Conservation (phyloP, 2,113 vertebrate species). For the Siniperca knerii region DNA sequence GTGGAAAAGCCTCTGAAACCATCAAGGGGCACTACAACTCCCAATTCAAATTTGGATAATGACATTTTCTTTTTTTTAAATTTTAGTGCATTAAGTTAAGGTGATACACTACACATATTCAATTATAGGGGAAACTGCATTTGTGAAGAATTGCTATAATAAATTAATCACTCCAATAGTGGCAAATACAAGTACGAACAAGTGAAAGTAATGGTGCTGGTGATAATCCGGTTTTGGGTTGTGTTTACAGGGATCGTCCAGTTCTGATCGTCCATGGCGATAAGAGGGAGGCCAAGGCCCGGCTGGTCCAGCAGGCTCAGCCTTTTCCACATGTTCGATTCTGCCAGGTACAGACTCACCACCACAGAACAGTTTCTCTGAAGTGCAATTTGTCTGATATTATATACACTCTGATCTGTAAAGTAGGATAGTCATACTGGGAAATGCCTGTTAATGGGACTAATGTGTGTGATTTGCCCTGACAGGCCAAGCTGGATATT, state of each 20-base stretch:
- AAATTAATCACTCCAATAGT: background rate
- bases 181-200: background rate
- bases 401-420: rapidly evolving
- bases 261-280: slow-evolving; percentile 95
- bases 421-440: background rate
- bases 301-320: slow-evolving; percentile 88
- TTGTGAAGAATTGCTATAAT: background rate
- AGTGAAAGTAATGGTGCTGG: background rate
- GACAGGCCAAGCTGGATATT: slow-evolving; percentile 96
- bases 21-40: background rate
- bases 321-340: slow-evolving; percentile 90
- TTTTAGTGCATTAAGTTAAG: background rate
- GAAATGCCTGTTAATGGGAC: background rate
- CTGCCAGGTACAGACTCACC: slow-evolving; percentile 89
- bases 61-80: too few relatives aligned
- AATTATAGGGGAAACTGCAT: background rate
- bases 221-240: background rate
- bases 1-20: background rate
- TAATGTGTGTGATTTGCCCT: slow-evolving; percentile 37
- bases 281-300: slow-evolving; percentile 94
- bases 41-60: background rate
- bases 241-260: slow-evolving; percentile 87
- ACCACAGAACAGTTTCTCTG: background rate
- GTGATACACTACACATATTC: background rate
- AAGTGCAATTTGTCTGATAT: background rate